A percentile compares a stretch with the other conserved stretches of the same genome.
Evolutionary conservation across 2,888 invertebrate species (phyloP).

Genomic region (Calliphora vomitoria): DNA sequence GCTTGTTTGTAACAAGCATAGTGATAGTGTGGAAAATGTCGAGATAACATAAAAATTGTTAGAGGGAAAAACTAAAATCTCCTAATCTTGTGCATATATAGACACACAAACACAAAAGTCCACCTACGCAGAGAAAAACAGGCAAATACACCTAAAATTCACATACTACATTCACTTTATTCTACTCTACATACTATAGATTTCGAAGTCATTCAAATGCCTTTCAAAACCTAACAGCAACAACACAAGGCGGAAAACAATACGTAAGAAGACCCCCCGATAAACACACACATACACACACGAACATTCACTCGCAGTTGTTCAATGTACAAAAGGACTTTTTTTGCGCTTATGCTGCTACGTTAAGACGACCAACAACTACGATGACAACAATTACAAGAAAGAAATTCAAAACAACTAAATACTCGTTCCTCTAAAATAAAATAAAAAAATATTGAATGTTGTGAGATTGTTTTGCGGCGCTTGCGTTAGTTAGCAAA

Average conservation of each 20-base stretch:
- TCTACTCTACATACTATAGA: slow-evolving; percentile 20
- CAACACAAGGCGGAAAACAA: slow-evolving; percentile 48
- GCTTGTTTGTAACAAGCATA: not conserved
- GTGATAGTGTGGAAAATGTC: not conserved
- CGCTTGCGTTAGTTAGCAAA: slow-evolving; percentile 73
- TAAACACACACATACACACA: slow-evolving; percentile 20
- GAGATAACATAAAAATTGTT: slow-evolving; percentile 22
- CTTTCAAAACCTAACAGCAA: slow-evolving; percentile 70
- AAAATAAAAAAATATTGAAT: slow-evolving; percentile 24
- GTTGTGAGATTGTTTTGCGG: slow-evolving; percentile 59
- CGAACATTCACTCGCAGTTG: not conserved
- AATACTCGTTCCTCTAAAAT: slow-evolving; percentile 40
- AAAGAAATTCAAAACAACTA: slow-evolving; percentile 51
- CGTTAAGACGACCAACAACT: slow-evolving; percentile 16
- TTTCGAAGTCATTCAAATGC: slow-evolving; percentile 72
- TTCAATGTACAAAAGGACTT: slow-evolving; percentile 62
- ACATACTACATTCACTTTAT: slow-evolving; percentile 53
- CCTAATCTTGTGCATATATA: slow-evolving; percentile 27
- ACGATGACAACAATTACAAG: slow-evolving; percentile 43
- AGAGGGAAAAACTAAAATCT: slow-evolving; percentile 18
- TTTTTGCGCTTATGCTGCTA: slow-evolving; percentile 4
- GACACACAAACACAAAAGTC: slow-evolving; percentile 18
- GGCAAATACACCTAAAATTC: slow-evolving; percentile 32
- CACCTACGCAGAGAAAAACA: slow-evolving; percentile 61
- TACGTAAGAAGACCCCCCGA: slow-evolving; percentile 34